phyloP scores from a whole-genome alignment of 1,140 invertebrate genomes.

The Drosophila santomea region DNA sequence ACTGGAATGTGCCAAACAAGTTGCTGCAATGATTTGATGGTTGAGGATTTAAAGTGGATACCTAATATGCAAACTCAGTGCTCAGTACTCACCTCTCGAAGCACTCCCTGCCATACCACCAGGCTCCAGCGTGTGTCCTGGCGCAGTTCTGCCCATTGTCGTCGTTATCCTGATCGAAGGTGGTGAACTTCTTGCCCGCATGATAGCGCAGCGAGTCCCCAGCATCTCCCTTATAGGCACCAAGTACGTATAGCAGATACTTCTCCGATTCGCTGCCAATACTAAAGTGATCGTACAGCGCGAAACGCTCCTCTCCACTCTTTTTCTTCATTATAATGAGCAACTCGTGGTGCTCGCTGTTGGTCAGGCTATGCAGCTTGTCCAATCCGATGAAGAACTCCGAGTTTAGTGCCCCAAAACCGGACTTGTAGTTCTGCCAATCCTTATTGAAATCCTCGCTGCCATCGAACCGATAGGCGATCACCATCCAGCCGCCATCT shows the following conservation, averaged over 20 bases:
- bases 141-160: conserved; percentile 89
- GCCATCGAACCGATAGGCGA: conserved; percentile 88
- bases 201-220: conserved; percentile 89
- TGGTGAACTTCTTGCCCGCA: conserved; percentile 90
- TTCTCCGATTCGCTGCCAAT: conserved; percentile 88
- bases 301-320: conserved; percentile 85
- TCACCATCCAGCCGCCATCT: conserved; percentile 87
- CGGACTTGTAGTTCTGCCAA: conserved; percentile 88
- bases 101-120: conserved; percentile 87
- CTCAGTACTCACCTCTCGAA: conserved; percentile 47
- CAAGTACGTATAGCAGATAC: conserved; percentile 88
- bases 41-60: not conserved
- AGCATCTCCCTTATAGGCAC: conserved; percentile 88
- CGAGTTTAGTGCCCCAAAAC: conserved; percentile 87
- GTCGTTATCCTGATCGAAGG: conserved; percentile 90
- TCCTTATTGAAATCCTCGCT: conserved; percentile 87
- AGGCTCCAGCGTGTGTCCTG: conserved; percentile 87
- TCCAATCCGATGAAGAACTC: conserved; percentile 88
- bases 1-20: conserved; percentile 65
- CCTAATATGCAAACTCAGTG: not conserved
- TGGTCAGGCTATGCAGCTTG: conserved; percentile 86
- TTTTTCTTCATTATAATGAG: conserved; percentile 88
- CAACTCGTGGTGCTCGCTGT: conserved; percentile 87
- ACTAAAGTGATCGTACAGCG: conserved; percentile 88
- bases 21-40: conserved; percentile 35